Evolutionary conservation across 2,888 invertebrate genomes (phyloP).

Genomic region (Lutraria lutraria): DNA sequence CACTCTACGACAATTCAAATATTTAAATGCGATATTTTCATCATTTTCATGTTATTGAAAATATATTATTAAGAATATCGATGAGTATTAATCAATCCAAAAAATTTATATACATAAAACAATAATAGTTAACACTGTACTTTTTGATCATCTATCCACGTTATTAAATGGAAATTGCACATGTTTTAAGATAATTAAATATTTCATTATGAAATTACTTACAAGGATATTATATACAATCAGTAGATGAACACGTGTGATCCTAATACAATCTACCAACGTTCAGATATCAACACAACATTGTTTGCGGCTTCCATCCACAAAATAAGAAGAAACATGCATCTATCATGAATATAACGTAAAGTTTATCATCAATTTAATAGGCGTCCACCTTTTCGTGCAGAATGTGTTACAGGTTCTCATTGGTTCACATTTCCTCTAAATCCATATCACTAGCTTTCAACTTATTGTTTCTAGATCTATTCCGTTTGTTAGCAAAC

Average conservation of each 20-base stretch:
- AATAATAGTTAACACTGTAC: neutral
- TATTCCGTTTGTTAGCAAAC: constrained; percentile 82
- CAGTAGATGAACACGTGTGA: neutral
- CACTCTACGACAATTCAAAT: neutral
- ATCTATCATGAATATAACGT: neutral
- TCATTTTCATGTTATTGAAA: neutral
- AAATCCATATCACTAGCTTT: constrained; percentile 53
- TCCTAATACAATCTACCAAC: neutral
- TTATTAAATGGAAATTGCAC: neutral
- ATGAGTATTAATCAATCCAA: neutral
- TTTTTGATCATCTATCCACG: neutral
- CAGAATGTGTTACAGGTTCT: neutral
- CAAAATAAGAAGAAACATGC: neutral
- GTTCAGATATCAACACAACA: neutral
- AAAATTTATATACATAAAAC: neutral
- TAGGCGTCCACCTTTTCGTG: neutral
- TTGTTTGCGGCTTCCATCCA: neutral
- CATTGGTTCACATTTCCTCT: constrained; percentile 31
- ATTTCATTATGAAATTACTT: neutral
- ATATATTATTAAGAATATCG: neutral
- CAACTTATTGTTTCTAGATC: constrained; percentile 75
- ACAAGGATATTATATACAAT: too few relatives aligned
- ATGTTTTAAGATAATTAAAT: neutral
- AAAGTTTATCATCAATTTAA: neutral
- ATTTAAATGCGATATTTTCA: neutral